phyloP scores from a whole-genome alignment of 2,797 vertebrate species.

The Sebastes dallii region DNA sequence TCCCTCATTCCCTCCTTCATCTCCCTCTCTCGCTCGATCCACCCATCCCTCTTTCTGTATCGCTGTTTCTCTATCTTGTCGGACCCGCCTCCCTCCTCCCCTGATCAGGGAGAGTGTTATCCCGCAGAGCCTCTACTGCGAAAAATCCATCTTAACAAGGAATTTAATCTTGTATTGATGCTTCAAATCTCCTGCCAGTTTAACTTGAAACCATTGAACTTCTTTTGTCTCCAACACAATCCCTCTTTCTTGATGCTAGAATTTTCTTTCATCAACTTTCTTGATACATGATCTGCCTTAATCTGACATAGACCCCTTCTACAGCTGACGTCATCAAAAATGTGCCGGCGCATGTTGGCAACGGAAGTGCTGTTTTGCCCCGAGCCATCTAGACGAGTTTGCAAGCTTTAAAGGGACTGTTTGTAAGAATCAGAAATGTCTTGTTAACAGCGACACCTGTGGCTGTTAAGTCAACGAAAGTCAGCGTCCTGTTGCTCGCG shows the following conservation, averaged over 20 bases:
- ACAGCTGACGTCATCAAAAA: no score
- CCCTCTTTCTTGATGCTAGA: background rate
- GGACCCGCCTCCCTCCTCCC: background rate
- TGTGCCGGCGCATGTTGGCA: no score
- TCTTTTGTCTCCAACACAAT: background rate
- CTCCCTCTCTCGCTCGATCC: background rate
- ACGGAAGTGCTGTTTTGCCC: no score
- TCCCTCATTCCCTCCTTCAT: conserved; percentile 42
- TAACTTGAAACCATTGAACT: background rate
- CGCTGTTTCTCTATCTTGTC: conserved; percentile 14
- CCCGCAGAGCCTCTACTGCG: background rate
- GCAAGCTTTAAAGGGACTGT: no score
- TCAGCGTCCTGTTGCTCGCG: no score
- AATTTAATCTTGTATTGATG: conserved; percentile 11
- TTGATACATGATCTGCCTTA: no score
- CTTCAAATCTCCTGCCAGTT: conserved; percentile 6
- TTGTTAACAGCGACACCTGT: no score
- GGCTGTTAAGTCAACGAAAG: no score
- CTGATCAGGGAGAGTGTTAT: conserved; percentile 21
- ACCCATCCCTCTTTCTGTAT: conserved; percentile 10
- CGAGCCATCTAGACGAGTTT: no score
- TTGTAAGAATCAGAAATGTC: no score
- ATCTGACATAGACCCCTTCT: no score
- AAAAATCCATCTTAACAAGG: conserved; percentile 26
- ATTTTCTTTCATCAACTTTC: no score